A percentile compares a stretch with the other conserved stretches of the same genome.
Conservation (phyloP, 2,113 vertebrate species). For the Pelecanoides urinatrix region DNA sequence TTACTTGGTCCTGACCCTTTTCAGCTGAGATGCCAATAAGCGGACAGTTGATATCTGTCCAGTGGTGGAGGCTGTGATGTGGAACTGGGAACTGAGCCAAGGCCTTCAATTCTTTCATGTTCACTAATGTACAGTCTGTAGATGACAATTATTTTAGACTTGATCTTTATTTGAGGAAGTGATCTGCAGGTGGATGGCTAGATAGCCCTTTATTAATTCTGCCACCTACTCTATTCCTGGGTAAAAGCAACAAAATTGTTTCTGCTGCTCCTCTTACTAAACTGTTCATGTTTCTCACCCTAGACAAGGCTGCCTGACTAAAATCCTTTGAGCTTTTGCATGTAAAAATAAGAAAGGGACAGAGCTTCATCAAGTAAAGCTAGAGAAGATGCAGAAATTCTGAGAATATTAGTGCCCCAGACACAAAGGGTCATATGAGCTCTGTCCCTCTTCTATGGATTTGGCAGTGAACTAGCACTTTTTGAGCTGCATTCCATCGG, state of each 20-base stretch:
- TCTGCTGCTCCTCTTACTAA: neutral
- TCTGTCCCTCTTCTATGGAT: neutral
- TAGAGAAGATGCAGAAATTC: neutral
- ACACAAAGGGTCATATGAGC: neutral
- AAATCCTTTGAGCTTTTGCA: neutral
- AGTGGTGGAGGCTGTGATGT: neutral
- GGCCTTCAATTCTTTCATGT: neutral
- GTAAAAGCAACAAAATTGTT: neutral
- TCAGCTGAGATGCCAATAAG: neutral
- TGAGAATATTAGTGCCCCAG: neutral
- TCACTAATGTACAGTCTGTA: neutral
- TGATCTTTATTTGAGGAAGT: conserved; percentile 15
- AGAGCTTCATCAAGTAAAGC: conserved; percentile 7
- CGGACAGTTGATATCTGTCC: neutral
- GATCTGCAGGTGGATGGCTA: neutral
- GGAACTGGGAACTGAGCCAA: neutral
- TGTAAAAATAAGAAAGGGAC: conserved; percentile 1
- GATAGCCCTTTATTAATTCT: neutral
- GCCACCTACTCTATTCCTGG: neutral
- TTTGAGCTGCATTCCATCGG: neutral
- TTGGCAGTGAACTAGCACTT: neutral
- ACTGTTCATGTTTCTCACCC: neutral
- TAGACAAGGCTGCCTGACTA: neutral
- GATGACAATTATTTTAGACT: neutral
- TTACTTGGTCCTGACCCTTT: neutral